Conservation (phyloP, 2,888 invertebrate species). For the Prostheceraeus crozeri region DNA sequence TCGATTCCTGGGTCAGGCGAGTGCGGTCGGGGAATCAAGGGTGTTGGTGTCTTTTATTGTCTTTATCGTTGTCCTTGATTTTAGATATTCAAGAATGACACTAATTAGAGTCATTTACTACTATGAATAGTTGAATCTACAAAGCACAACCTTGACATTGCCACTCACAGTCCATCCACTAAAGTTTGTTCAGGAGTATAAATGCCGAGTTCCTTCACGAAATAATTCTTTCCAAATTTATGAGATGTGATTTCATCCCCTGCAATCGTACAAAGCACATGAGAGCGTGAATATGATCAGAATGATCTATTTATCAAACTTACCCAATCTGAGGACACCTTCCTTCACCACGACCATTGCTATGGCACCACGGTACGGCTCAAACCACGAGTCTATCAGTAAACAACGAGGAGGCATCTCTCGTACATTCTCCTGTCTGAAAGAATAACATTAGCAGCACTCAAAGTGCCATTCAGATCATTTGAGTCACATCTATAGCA, state of each 20-base stretch:
- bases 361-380: slow-evolving; percentile 65
- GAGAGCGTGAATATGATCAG: slow-evolving; percentile 51
- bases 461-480: no score
- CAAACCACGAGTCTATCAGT: slow-evolving; percentile 87
- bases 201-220: slow-evolving; percentile 70
- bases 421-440: background rate
- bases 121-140: no score
- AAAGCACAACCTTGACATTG: no score
- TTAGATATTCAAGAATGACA: no score
- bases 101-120: no score
- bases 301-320: slow-evolving; percentile 39
- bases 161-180: slow-evolving; percentile 48
- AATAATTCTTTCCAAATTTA: slow-evolving; percentile 68
- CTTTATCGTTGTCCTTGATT: no score
- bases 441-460: background rate
- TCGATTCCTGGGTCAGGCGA: no score
- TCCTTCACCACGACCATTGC: slow-evolving; percentile 48
- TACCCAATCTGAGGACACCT: slow-evolving; percentile 48
- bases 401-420: slow-evolving; percentile 54
- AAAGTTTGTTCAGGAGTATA: slow-evolving; percentile 65
- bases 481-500: no score
- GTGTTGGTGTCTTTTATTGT: no score
- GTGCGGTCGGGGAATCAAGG: no score
- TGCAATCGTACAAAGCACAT: slow-evolving; percentile 70
- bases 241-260: slow-evolving; percentile 70